phyloP scores from a whole-genome alignment of 2,797 vertebrate species.

The Cetoscarus ocellatus region DNA sequence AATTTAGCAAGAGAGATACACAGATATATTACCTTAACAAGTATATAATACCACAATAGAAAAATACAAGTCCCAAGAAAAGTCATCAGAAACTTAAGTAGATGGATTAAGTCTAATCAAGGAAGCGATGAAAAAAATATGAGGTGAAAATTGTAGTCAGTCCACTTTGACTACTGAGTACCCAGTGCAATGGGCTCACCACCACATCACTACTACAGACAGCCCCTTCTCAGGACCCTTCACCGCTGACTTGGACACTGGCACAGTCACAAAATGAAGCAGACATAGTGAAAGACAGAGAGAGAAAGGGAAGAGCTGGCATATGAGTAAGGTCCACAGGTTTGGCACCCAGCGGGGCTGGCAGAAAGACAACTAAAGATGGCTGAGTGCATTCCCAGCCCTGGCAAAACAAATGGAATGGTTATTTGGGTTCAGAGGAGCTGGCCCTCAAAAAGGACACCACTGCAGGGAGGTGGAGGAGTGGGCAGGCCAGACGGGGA shows the following conservation, averaged over 20 bases:
- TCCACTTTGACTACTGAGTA: neutral
- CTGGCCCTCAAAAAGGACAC: constrained; percentile 75
- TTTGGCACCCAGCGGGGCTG: constrained; percentile 72
- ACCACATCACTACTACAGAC: constrained; percentile 37
- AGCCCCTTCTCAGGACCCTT: constrained; percentile 50
- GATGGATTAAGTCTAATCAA: neutral
- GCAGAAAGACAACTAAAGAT: constrained; percentile 70
- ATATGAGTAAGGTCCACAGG: constrained; percentile 66
- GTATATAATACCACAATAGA: neutral
- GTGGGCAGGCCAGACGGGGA: constrained; percentile 70
- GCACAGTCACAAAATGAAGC: constrained; percentile 47
- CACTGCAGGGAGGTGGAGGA: constrained; percentile 61
- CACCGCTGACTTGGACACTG: constrained; percentile 54
- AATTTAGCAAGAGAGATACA: too few species aligned
- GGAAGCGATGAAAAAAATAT: too few species aligned
- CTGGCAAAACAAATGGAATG: constrained; percentile 81
- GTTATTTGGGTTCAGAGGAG: constrained; percentile 82
- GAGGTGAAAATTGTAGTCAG: neutral
- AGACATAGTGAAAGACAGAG: constrained; percentile 60
- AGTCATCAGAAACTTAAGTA: neutral
- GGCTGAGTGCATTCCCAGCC: constrained; percentile 78
- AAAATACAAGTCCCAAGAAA: neutral
- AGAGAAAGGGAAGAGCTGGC: constrained; percentile 64
- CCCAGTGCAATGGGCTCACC: constrained; percentile 13
- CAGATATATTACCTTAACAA: neutral